A percentile compares a stretch with the other conserved stretches of the same genome.
Evolutionary conservation across 2,113 vertebrate genomes (phyloP).

Genomic region (Jacana jacana): DNA sequence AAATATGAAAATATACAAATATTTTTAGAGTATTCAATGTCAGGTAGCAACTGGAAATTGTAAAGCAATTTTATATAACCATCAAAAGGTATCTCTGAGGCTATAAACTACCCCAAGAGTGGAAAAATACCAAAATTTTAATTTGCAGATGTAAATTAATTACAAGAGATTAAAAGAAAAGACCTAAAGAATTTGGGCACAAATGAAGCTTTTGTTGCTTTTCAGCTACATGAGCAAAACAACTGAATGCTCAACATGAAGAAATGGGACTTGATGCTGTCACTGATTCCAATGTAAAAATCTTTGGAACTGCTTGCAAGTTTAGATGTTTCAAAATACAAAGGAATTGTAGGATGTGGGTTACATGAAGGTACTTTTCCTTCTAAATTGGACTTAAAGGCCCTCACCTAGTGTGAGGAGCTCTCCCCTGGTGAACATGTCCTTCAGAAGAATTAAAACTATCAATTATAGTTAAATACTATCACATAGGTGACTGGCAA

Average conservation of each 20-base stretch:
- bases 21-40: not conserved
- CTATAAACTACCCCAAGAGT: not conserved
- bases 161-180: not conserved
- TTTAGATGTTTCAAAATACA: not conserved
- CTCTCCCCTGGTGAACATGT: not conserved
- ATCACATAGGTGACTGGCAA: not conserved
- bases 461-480: not conserved
- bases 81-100: too few relatives aligned
- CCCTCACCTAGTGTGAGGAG: not conserved
- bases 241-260: not conserved
- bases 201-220: not conserved
- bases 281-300: not conserved
- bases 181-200: not conserved
- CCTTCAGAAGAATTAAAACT: not conserved
- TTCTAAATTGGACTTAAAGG: not conserved
- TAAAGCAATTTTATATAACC: not conserved
- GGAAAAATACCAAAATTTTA: not conserved
- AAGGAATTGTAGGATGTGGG: not conserved
- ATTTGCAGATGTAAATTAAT: not conserved
- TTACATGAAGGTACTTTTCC: not conserved
- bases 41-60: not conserved
- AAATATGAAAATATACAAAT: not conserved
- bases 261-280: not conserved
- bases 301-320: not conserved
- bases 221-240: not conserved